Evolutionary conservation across 1,140 invertebrate genomes (phyloP), one percentile per base, ranked within the genome.

Genomic region (Solenopsis invicta): DNA sequence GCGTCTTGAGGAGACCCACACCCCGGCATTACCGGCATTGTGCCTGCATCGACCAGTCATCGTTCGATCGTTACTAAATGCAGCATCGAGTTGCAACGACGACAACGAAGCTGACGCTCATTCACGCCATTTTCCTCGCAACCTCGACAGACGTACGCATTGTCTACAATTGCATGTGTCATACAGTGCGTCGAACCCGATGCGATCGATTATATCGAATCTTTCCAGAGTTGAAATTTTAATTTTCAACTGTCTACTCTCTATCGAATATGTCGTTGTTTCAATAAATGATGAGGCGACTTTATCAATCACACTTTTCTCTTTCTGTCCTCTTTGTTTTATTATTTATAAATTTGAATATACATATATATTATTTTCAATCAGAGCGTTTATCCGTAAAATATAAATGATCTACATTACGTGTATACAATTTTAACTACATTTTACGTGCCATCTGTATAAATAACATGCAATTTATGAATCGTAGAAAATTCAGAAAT

Each of bases 11-110:
- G 61, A 84, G 69, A 50, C 18, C 34, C 48, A 54, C 54, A 61
- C 54, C 54, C 69, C 54, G n/a, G n/a, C n/a, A 84, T 84, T 84
- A 84, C n/a, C 62, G 45, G 80, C 54, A 84, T 84, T 84, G 80
- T 84, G 45, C 45, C 9, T 2, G 24, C 18, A 61, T 74, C 41
- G 80, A 13, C 80, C 18, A 84, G 80, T 84, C 80, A 84, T 84
- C 80, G 45, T 84, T 84, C 80, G 56, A 34, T 6, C 21, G 54
- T 24, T 24, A 13, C 80, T 74, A 74, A 82, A 74, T 37, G 80
- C 80, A 34, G 52, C 69, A 61, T 82, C 67, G 37, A 59, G 52
- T 56, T 56, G 50, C 78, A n/a, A 71, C 37, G 29, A 18, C 21
- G 37, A 45, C 29, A 24, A 48, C 56, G 80, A 29, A n/a, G 66